These are phyloP conservation scores for Nasonia longicornis DNA, from an alignment of 1,140 invertebrate species.

Conservation along the genomic window DNA sequence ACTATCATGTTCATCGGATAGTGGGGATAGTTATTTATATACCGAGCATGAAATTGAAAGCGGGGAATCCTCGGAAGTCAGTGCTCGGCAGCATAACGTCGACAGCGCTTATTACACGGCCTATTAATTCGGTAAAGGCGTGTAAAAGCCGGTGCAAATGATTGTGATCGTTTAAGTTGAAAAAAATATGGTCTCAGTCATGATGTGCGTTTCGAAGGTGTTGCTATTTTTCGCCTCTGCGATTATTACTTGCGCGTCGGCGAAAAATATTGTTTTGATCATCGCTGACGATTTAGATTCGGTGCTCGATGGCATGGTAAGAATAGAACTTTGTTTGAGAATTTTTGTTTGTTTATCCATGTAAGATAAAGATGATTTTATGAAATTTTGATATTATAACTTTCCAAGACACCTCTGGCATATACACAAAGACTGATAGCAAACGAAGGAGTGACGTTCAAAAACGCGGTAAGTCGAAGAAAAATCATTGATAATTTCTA, in stretches of 20 bases:
- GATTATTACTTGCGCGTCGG: neutral
- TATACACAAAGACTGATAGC: conserved; percentile 75
- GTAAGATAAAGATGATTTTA: too few species aligned
- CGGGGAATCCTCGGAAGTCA: conserved; percentile 6
- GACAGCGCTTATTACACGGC: neutral
- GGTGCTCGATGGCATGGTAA: conserved; percentile 79
- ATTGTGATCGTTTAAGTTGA: neutral
- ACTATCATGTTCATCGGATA: neutral
- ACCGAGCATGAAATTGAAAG: neutral
- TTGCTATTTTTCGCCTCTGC: neutral
- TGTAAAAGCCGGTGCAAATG: neutral
- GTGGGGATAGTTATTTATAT: conserved; percentile 38
- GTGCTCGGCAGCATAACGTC: neutral
- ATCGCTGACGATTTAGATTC: conserved; percentile 90
- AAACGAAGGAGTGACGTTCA: conserved; percentile 76
- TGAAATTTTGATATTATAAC: too few species aligned
- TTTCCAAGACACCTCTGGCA: conserved; percentile 76
- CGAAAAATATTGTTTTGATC: conserved; percentile 81
- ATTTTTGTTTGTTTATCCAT: too few species aligned
- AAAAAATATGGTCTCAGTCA: neutral
- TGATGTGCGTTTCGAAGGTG: neutral
- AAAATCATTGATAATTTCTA: neutral
- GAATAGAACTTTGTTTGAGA: neutral
- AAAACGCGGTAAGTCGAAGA: conserved; percentile 77
- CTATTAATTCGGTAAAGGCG: neutral